A percentile compares a stretch with the other conserved stretches of the same genome.
Evolutionary conservation across 2,888 invertebrate genomes (phyloP).

Genomic region (Rutpela maculata): DNA sequence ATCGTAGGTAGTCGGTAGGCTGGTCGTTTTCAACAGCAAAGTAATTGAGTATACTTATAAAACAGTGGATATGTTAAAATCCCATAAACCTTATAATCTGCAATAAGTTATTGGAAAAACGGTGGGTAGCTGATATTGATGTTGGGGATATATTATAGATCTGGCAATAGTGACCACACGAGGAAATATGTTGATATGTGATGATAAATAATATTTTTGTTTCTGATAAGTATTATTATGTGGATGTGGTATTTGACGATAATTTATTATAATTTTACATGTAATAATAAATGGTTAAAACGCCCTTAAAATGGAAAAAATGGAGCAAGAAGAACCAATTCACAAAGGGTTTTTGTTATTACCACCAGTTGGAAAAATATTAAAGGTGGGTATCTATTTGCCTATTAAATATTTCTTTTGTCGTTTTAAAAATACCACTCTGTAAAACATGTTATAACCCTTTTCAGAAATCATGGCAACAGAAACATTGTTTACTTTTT

Average conservation of each 20-base stretch:
- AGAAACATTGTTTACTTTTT: slow-evolving; percentile 85
- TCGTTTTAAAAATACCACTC: slow-evolving; percentile 25
- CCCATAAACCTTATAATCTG: background rate
- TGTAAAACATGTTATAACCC: slow-evolving; percentile 33
- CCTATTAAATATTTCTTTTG: slow-evolving; percentile 9
- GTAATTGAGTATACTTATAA: background rate
- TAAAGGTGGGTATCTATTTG: slow-evolving; percentile 76
- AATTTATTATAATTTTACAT: slow-evolving; percentile 39
- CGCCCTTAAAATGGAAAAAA: slow-evolving; percentile 78
- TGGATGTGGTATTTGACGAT: slow-evolving; percentile 54
- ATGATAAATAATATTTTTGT: slow-evolving; percentile 43
- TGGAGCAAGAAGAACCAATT: slow-evolving; percentile 86
- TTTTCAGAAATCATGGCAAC: slow-evolving; percentile 90
- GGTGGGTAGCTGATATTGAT: background rate
- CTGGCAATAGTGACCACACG: slow-evolving; percentile 17
- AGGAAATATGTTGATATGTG: slow-evolving; percentile 43
- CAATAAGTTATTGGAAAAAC: background rate
- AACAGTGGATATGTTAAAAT: background rate
- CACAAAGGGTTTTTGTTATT: slow-evolving; percentile 86
- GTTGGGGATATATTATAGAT: background rate
- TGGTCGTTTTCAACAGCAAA: background rate
- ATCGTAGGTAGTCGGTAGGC: no score
- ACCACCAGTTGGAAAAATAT: slow-evolving; percentile 86
- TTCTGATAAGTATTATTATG: slow-evolving; percentile 49
- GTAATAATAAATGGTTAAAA: slow-evolving; percentile 33